These are phyloP conservation scores for Diphyllodes magnificus DNA, from an alignment of 2,113 vertebrate species.

Conservation along the genomic window DNA sequence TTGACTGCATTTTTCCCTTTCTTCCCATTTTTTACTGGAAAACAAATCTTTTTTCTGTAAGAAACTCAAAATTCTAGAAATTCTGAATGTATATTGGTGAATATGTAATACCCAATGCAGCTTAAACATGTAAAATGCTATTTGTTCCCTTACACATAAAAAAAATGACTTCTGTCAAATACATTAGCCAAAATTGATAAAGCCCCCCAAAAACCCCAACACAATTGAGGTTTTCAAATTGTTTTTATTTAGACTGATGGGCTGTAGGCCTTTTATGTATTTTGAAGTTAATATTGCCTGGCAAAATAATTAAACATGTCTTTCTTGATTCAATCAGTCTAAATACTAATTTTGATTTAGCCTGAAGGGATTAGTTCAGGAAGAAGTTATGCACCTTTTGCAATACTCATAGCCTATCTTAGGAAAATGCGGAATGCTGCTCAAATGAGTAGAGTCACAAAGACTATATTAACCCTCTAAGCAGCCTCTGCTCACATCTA, in stretches of 20 bases:
- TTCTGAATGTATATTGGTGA: background rate
- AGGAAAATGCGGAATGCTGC: slow-evolving; percentile 37
- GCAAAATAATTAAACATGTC: slow-evolving; percentile 54
- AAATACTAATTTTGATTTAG: slow-evolving; percentile 39
- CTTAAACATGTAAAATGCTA: background rate
- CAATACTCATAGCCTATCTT: background rate
- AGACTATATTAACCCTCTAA: slow-evolving; percentile 24
- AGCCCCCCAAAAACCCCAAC: background rate
- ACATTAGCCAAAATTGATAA: background rate
- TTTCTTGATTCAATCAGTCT: slow-evolving; percentile 36
- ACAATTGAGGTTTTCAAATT: background rate
- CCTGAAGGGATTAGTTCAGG: slow-evolving; percentile 27
- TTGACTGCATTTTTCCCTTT: background rate
- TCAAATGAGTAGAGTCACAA: slow-evolving; percentile 45
- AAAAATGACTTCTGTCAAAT: background rate
- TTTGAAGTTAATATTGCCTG: slow-evolving; percentile 45
- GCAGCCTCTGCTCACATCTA: background rate
- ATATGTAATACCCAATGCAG: background rate
- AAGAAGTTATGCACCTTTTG: slow-evolving; percentile 26
- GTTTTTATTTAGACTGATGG: background rate
- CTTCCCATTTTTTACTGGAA: background rate
- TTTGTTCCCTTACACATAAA: background rate
- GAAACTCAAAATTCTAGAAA: background rate
- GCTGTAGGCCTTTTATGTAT: slow-evolving; percentile 1
- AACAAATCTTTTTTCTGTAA: background rate